Evolutionary conservation across 2,888 invertebrate species (phyloP), one percentile per base, ranked within the genome.

Genomic region (Drosophila kanekoi): DNA sequence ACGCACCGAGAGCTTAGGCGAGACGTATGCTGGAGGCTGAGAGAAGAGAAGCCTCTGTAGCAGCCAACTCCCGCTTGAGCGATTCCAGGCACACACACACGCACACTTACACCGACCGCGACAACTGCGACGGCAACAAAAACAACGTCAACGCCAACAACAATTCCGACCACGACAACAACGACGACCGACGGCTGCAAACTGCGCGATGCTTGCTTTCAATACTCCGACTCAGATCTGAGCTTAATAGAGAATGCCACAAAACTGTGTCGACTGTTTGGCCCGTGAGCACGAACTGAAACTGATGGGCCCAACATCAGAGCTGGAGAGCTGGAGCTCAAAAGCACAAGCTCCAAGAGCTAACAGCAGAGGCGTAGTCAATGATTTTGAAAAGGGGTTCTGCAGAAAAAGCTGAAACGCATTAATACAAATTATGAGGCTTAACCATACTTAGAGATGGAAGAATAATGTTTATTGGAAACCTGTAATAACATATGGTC

Each of bases 281-380:
- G 81, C 68, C 63, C 81, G 77, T 81, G 69, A 75, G 70, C 63
- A 59, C 65, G 68, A 87, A 82, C 87, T 82, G 84, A 83, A 64
- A 49, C 70, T 70, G 75, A 40, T 69, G 79, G 61, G 45, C 51
- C 57, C 72, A 76, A 53, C 65, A 48, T 13, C 65, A 64, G 60
- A 61, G 76, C 77, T 79, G 57, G 61, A 67, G 62, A 77, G 77
- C 80, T 73, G 51, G 43, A 69, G 76, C 76, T 78, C 69, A 73
- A 78, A 78, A 76, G 76, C 76, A 47, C 38, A 73, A 76, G 58
- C 61, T 52, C 53, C 13, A 47, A 63, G 35, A 77, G 53, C 59
- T 38, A 14, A 13, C 8, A 6, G 0, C 74, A 78, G 44, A 0
- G 56, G 49, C 63, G 74, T 40, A 44, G 62, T 23, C 6, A 14